Evolutionary conservation across 2,113 vertebrate genomes (phyloP).

Genomic region (Dicentrarchus labrax): DNA sequence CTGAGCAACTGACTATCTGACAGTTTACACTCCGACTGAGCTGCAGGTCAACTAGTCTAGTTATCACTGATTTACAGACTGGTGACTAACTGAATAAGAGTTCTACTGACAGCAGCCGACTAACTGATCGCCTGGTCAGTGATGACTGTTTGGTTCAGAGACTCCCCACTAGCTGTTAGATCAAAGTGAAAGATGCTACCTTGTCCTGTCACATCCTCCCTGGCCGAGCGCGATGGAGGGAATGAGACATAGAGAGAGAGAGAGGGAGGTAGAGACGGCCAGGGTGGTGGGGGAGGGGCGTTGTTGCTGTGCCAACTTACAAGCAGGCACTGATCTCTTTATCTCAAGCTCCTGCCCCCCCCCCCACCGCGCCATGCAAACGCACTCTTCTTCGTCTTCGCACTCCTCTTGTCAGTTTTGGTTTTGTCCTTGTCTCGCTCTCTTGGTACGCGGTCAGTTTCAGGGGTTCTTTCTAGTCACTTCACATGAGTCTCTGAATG

Average conservation of each 20-base stretch:
- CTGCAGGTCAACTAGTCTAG: neutral
- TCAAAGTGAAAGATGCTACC: slow-evolving; percentile 1
- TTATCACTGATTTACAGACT: neutral
- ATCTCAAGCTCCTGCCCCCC: slow-evolving; percentile 44
- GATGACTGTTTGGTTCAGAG: neutral
- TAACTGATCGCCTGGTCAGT: neutral
- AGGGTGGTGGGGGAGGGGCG: slow-evolving; percentile 51
- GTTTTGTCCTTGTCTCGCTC: neutral
- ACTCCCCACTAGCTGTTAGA: neutral
- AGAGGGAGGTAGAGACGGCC: slow-evolving; percentile 17
- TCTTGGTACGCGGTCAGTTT: neutral
- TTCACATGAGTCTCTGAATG: slow-evolving; percentile 21
- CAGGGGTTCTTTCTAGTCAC: slow-evolving; percentile 3
- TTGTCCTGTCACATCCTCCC: slow-evolving; percentile 52
- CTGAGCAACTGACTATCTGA: neutral
- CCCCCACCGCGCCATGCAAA: neutral
- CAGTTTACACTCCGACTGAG: neutral
- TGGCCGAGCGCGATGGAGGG: neutral
- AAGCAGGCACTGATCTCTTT: slow-evolving; percentile 61
- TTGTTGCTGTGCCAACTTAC: slow-evolving; percentile 33
- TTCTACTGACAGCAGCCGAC: neutral
- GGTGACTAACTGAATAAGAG: neutral
- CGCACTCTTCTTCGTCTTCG: neutral
- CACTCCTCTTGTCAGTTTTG: no score
- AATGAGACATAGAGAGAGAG: slow-evolving; percentile 18